Conservation (phyloP, 1,140 invertebrate genomes). For the Zeugodacus cucurbitae region DNA sequence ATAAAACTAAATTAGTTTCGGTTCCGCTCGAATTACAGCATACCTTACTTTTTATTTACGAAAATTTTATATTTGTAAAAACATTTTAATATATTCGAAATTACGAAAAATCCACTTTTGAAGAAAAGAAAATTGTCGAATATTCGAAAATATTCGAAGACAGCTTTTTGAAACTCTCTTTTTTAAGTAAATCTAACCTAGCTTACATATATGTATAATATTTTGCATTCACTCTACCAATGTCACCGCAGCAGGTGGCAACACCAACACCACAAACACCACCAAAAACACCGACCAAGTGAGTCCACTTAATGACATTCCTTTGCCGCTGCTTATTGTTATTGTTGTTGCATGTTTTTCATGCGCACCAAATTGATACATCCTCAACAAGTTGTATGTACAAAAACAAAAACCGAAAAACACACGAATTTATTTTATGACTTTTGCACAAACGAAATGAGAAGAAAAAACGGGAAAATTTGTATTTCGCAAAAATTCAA, state of each 20-base stretch:
- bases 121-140: no score
- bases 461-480: background rate
- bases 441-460: background rate
- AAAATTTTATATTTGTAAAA: no score
- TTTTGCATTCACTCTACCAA: background rate
- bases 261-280: background rate
- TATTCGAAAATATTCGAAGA: no score
- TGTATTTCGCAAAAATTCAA: background rate
- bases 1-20: no score
- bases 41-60: no score
- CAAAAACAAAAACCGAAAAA: background rate
- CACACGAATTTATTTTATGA: background rate
- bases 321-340: background rate
- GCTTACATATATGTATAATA: no score
- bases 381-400: background rate
- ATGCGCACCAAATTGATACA: background rate
- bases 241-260: background rate
- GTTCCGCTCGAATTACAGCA: no score
- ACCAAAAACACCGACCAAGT: background rate
- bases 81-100: no score
- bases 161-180: no score
- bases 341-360: background rate
- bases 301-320: background rate
- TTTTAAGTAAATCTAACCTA: no score
- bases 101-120: no score